Conservation (phyloP, 1,140 invertebrate species). For the Cephus cinctus region DNA sequence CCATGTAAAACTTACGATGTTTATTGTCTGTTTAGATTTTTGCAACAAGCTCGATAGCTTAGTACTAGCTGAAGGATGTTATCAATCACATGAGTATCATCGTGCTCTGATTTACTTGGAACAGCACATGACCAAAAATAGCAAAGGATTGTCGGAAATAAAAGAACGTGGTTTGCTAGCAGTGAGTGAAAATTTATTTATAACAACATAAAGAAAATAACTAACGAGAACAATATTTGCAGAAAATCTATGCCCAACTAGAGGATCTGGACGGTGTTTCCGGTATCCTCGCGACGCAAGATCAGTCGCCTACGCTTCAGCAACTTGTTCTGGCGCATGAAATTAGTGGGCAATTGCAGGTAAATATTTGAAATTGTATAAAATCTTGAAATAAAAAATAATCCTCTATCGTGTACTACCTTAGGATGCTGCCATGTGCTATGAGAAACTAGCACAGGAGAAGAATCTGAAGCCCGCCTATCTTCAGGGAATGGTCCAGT, state of each 20-base stretch:
- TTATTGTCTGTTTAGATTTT: constrained; percentile 50
- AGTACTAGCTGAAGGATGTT: constrained; percentile 68
- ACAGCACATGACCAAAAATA: constrained; percentile 63
- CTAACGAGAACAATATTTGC: constrained; percentile 50
- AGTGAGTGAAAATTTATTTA: constrained; percentile 26
- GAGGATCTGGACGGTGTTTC: constrained; percentile 77
- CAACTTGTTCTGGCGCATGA: constrained; percentile 73
- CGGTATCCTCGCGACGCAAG: constrained; percentile 67
- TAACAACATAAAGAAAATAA: not conserved
- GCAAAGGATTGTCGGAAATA: constrained; percentile 61
- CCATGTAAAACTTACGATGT: not conserved
- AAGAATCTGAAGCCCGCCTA: constrained; percentile 57
- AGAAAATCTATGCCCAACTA: constrained; percentile 74
- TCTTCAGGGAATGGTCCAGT: constrained; percentile 69
- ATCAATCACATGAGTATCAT: constrained; percentile 70
- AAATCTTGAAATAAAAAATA: too few species aligned
- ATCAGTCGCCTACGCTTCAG: constrained; percentile 66
- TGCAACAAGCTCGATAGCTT: constrained; percentile 64
- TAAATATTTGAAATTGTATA: constrained; percentile 13
- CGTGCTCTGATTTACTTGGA: constrained; percentile 74
- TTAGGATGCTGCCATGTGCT: constrained; percentile 74
- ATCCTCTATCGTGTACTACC: not conserved
- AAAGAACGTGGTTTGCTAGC: constrained; percentile 51
- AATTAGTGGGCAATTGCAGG: constrained; percentile 65
- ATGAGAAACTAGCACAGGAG: constrained; percentile 68